A percentile compares a stretch with the other conserved stretches of the same genome.
These are phyloP conservation scores for Pristionchus entomophagus DNA, from an alignment of 2,888 invertebrate species.

Conservation along the genomic window DNA sequence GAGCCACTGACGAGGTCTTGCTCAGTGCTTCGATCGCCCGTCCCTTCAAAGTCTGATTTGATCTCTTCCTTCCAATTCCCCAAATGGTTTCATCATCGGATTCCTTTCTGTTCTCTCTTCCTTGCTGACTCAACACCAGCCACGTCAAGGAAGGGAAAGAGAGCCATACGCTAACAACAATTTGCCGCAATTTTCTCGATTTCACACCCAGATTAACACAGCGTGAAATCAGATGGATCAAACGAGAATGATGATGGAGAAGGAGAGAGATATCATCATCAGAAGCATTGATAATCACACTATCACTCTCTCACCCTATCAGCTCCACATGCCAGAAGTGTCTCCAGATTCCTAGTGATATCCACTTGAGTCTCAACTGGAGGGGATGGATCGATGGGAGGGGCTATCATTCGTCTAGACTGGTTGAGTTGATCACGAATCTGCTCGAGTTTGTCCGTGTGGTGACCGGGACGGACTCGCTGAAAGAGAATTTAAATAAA, in stretches of 20 bases:
- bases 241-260: no score
- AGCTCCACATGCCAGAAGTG: slow-evolving; percentile 17
- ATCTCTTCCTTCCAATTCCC: background rate
- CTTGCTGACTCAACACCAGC: background rate
- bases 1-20: slow-evolving; percentile 1
- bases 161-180: background rate
- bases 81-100: slow-evolving; percentile 8
- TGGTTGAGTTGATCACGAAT: slow-evolving; percentile 62
- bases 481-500: slow-evolving; percentile 38
- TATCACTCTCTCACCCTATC: background rate
- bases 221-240: no score
- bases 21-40: slow-evolving; percentile 30
- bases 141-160: background rate
- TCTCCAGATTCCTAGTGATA: slow-evolving; percentile 29
- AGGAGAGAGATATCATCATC: no score
- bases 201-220: no score
- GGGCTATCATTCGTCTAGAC: background rate
- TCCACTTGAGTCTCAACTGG: slow-evolving; percentile 38
- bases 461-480: slow-evolving; percentile 67
- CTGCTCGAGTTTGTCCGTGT: slow-evolving; percentile 71
- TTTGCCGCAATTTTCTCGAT: no score
- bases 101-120: background rate
- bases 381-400: slow-evolving; percentile 5
- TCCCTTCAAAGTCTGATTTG: background rate
- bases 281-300: no score